phyloP scores from a whole-genome alignment of 53 echinoderm and acorn worm species.

The Actinopyga echinites region DNA sequence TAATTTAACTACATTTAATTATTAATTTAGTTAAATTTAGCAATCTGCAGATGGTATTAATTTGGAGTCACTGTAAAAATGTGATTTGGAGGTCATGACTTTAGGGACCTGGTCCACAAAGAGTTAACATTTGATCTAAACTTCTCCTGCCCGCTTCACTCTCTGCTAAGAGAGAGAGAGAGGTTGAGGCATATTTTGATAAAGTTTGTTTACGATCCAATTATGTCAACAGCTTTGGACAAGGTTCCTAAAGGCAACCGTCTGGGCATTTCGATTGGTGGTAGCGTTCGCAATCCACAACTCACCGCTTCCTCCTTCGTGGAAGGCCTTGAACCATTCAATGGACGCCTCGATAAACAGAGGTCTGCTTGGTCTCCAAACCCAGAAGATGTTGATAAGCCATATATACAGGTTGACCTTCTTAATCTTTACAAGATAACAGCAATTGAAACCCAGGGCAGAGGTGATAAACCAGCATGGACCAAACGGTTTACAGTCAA shows the following conservation, averaged over 20 bases:
- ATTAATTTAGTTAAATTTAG: too few relatives aligned
- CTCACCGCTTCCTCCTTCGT: not conserved
- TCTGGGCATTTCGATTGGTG: not conserved
- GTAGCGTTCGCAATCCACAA: not conserved
- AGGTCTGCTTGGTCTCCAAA: constrained; percentile 1
- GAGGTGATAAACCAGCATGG: not conserved
- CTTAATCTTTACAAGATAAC: not conserved
- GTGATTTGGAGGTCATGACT: too few relatives aligned
- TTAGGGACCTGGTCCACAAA: too few relatives aligned
- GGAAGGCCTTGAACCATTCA: not conserved
- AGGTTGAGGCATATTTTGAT: too few relatives aligned
- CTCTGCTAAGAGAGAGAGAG: too few relatives aligned
- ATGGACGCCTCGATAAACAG: not conserved
- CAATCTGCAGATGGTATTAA: too few relatives aligned
- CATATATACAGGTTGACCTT: not conserved
- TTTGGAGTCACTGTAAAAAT: too few relatives aligned
- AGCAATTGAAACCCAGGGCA: not conserved
- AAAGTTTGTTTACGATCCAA: too few relatives aligned
- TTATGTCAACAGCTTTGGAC: not conserved
- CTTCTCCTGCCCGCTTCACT: too few relatives aligned
- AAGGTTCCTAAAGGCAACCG: not conserved
- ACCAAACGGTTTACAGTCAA: not conserved
- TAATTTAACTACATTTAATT: too few relatives aligned
- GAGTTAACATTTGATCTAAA: too few relatives aligned
- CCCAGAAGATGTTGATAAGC: not conserved